Evolutionary conservation across 2,888 invertebrate genomes (phyloP), one percentile per base, ranked within the genome.

Genomic region (Aphelenchoides bicaudatus): DNA sequence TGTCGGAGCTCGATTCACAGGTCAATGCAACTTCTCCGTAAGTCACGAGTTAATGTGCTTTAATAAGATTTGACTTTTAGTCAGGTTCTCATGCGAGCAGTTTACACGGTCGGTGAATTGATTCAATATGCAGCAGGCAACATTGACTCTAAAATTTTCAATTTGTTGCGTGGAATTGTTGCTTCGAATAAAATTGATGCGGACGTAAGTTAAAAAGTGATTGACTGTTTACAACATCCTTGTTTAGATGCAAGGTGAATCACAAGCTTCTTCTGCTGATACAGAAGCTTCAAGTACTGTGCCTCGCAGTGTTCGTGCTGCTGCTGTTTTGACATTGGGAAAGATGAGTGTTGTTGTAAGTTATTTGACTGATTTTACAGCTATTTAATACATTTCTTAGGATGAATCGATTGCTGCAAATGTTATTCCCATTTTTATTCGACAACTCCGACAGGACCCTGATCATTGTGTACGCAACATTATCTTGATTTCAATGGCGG

Each of bases 391-490:
- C 16, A 8, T 43, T 16, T n/a, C n/a, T n/a, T n/a, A n/a, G n/a
- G n/a, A n/a, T n/a, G n/a, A n/a, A n/a, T n/a, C n/a, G n/a, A n/a
- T n/a, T n/a, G n/a, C n/a, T n/a, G n/a, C n/a, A n/a, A n/a, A n/a
- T n/a, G n/a, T n/a, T n/a, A n/a, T n/a, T n/a, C n/a, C n/a, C n/a
- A n/a, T n/a, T 52, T 81, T 87, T 56, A 86, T 86, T 0, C 78
- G 81, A 49, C 81, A 87, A 66, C 82, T 88, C 73, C 83, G 83
- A 50, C 71, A 76, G 16, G 77, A 79, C n/a, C 80, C 80, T 39
- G 83, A 85, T 58, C 79, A 83, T 25, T 80, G 83, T 21, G 82
- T 87, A 6, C 81, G 86, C 38, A 84, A 86, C 78, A 88, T 88
- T 80, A 84, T 87, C 29, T 84, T 88, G 53, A 83, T 85, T 63